Base-by-base conservation (phyloP, 2,888 invertebrate genomes). In the Euproctis similis region DNA sequence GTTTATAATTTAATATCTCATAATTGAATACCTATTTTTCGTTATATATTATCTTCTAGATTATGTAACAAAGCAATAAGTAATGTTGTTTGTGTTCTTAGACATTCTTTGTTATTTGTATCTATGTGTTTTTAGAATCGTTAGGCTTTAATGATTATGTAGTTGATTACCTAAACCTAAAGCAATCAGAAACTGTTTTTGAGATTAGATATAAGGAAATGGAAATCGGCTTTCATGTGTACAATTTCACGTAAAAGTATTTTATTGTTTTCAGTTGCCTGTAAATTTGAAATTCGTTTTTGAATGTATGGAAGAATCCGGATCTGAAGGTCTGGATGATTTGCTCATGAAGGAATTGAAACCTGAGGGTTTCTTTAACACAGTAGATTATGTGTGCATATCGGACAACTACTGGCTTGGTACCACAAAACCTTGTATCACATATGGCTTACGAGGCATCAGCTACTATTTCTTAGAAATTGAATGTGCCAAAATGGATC, bases 351-450 rank as follows among this genome's bases (percentile, higher is more conserved):
- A 80, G 17, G 49, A 80, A 27, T 44, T 85, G 18, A 81, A 84
- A 36, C 85, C 85, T 12, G 90, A 93, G 46, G 88, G 88, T 12
- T 97, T 96, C 72, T 87, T 98, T 17, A 86, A 89, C 29, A 88
- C 89, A 61, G 92, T 96, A 0, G 97, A 98, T 72, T 98, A 90
- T 78, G 95, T 97, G 8, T 98, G 98, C 70, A 98, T 99, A 62
- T 97, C 97, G 11, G 98, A 99, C 71, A 99, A 98, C 78, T 99
- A 98, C 69, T 99, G 98, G 98, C 80, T 99, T 34, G 98, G 98
- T 1, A 97, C 92, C 38, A 92, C 90, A n/a, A 97, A 96, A 62
- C 98, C 99, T 0, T 98, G 98, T 67, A 89, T 99, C 36, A 98
- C 98, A 0, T 98, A 98, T 73, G 98, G 98, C 3, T 86, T 99